Evolutionary conservation across 2,888 invertebrate genomes (phyloP), one percentile per base, ranked within the genome.

Genomic region (Pyralis farinalis): DNA sequence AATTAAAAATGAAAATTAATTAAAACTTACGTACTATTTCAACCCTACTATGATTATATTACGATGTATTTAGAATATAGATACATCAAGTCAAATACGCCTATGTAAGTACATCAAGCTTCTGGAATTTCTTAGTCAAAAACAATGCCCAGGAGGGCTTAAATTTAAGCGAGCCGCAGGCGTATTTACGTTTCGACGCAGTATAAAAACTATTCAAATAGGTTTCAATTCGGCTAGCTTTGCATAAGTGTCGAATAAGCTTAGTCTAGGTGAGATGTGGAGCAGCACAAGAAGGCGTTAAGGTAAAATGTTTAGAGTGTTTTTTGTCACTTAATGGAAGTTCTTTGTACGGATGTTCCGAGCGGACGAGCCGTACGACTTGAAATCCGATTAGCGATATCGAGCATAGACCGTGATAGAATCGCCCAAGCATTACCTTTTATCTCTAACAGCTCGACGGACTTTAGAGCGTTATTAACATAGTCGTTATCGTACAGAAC

Each of bases 271-370:
- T 63, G 61, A 60, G 59, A 55, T 53, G 57, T 50, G 53, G 52
- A 47, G 36, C 47, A 44, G 49, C 58, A 45, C 58, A 44, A 4
- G 55, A 64, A 65, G 65, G 63, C 55, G 66, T 64, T 53, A 65
- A 70, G 64, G 69, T 69, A 60, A 63, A 70, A 62, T 59, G 59
- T 58, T 74, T 66, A 62, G 63, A 65, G 71, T 63, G 60, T 58
- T 77, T 86, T 72, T 80, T 82, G 73, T 68, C 75, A 72, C 79
- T 74, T 85, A 87, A 87, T 87, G 86, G 87, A 87, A 85, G 78
- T 81, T 88, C 86, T 86, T 87, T 86, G 85, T 86, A 77, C 79
- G 73, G 69, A 74, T 75, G 75, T 78, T 82, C 74, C 71, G 69
- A 75, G 68, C 68, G 79, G 71, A 67, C 74, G 77, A 64, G 61